Base-by-base conservation (phyloP, 2,888 invertebrate species). In the Dascillus cervinus region DNA sequence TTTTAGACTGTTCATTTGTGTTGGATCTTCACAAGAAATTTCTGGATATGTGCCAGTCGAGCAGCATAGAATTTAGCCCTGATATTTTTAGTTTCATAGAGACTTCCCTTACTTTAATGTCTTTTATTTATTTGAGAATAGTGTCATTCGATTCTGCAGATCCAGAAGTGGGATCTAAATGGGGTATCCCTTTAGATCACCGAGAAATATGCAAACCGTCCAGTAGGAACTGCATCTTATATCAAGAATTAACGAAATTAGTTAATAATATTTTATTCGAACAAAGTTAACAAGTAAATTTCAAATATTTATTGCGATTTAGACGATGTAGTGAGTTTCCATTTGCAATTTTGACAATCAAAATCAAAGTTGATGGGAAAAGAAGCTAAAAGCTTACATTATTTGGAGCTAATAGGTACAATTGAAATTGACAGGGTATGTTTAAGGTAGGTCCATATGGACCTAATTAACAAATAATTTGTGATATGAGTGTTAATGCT, bases 121-220 rank as follows among this genome's bases (percentile, higher is more conserved):
- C 79, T 0, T 77, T 83, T 34, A 62, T 85, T 12, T 82, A 81
- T 65, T 62, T 84, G 19, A 69, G 80, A 42, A 81, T 89, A 46
- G 86, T 89, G 27, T 77, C 82, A 34, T 73, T 75, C 6, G 80
- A 84, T 48, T 86, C 86, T 2, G 84, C 84, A 50, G 88, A 90
- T 70, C 83, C 85, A 0, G 85, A 84, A 8, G 72, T 85, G 33
- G 90, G 89, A 2, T 73, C 78, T 11, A 73, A 82, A 30, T 76
- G 77, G 47, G 79, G 80, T 11, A 76, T 89, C 8, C 76, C 79
- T 0, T 69, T 85, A 28, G 84, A 89, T 62, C 90, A 91, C 65
- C 65, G 88, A 22, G 83, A 86, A 61, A 84, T 89, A 37, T 90
- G 90, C 66, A 91, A 91, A 58, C 89, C 89, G 0, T 71, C 79